Base-by-base conservation (phyloP, 2,888 invertebrate genomes). In the Eledone cirrhosa region DNA sequence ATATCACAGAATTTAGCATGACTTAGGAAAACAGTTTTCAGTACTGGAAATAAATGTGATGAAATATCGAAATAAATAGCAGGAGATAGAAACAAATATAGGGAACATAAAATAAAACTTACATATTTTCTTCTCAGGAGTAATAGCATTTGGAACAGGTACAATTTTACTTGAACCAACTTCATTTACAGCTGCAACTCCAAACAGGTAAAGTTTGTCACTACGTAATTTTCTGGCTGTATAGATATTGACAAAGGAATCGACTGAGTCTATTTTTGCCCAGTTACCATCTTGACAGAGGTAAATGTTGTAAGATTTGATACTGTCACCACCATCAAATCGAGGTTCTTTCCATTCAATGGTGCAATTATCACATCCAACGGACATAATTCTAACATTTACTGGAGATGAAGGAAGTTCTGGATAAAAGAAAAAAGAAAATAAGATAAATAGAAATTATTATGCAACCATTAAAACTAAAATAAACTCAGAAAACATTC, bases 121-220 rank as follows among this genome's bases (percentile, higher is more conserved):
- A 86, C 86, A 82, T 47, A 84, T 80, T 74, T 83, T 81, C 80
- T 84, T 85, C 78, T 83, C 83, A 41, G 83, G 86, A 24, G 83
- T 83, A 16, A 88, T 85, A 22, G 88, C 84, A 79, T 86, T 86
- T 24, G 85, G 85, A 41, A 86, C 84, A 83, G 93, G 93, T 72
- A 95, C 94, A 78, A 97, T 95, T 86, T 95, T 93, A 90, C 97
- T 96, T 79, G 96, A 91, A 33, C 98, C 98, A 84, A 96, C 93
- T 78, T 94, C 93, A 91, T 98, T 98, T 91, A 97, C 97, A 75
- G 98, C 97, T 79, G 94, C 95, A 82, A 98, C 95, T 89, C 97
- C 94, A 92, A 98, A 97, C 86, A 94, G 92, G 86, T 97, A 94
- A 90, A 96, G 94, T 88, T 94, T 94, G 79, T 97, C 97, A 91